A percentile compares a stretch with the other conserved stretches of the same genome.
Evolutionary conservation across 2,113 vertebrate species (phyloP).

Genomic region (Engraulis encrasicolus): DNA sequence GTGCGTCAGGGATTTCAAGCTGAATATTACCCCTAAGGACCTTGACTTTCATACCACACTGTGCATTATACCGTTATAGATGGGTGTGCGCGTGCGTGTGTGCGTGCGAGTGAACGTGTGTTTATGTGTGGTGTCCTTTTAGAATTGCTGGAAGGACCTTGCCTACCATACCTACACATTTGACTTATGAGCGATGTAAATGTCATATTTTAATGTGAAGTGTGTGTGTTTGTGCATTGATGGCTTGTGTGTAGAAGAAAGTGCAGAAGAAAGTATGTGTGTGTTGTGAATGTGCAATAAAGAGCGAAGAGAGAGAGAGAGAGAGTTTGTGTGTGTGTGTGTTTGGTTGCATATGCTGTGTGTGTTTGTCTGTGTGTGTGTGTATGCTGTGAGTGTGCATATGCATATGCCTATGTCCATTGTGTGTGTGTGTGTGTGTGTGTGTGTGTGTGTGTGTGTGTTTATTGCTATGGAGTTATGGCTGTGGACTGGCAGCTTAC

Average conservation of each 20-base stretch:
- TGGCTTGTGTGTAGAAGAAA: no score
- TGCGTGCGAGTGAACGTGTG: not conserved
- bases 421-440: not conserved
- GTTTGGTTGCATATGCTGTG: no score
- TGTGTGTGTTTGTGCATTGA: not conserved
- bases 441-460: not conserved
- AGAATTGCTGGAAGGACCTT: slow-evolving; percentile 9
- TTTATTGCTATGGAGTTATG: not conserved
- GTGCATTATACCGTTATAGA: not conserved
- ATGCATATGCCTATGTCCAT: no score
- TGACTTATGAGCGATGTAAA: slow-evolving; percentile 10
- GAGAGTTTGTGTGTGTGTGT: not conserved
- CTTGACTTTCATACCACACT: not conserved
- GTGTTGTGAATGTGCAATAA: not conserved
- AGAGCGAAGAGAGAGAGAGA: not conserved
- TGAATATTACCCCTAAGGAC: not conserved
- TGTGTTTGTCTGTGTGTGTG: not conserved
- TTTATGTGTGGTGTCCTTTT: not conserved
- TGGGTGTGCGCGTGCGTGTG: not conserved
- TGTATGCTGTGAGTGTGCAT: no score
- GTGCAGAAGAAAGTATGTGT: not conserved
- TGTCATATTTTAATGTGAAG: not conserved
- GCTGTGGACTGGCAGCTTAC: not conserved
- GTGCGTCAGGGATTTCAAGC: slow-evolving; percentile 2
- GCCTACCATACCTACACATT: not conserved